Percentiles rank a stretch among this genome's conserved stretches.
Evolutionary conservation across 2,888 invertebrate species (phyloP).

Genomic region (Raillietiella orientalis): DNA sequence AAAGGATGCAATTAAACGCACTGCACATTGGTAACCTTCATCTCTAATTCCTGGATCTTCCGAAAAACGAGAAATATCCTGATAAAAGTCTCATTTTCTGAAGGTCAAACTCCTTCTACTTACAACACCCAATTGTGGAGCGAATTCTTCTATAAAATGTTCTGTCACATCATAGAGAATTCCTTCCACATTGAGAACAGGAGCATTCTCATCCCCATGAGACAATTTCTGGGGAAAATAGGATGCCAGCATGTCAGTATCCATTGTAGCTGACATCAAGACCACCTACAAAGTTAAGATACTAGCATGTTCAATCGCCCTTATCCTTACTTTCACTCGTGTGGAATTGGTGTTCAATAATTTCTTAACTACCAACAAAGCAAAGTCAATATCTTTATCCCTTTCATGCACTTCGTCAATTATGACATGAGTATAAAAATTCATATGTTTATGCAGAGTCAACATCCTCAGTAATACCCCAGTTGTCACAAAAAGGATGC

Average conservation of each 20-base stretch:
- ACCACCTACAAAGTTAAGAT: constrained; percentile 19
- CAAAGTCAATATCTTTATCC: constrained; percentile 66
- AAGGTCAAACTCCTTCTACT: constrained; percentile 3
- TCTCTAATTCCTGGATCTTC: constrained; percentile 19
- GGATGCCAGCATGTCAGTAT: constrained; percentile 29
- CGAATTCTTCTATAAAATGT: constrained; percentile 12
- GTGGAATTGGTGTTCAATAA: constrained; percentile 30
- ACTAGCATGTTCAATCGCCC: constrained; percentile 1
- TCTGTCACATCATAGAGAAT: constrained; percentile 11
- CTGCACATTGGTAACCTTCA: constrained; percentile 24
- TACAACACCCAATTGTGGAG: not conserved
- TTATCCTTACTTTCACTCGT: constrained; percentile 20
- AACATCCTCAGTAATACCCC: constrained; percentile 53
- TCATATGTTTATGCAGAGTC: constrained; percentile 30
- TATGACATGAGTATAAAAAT: constrained; percentile 53
- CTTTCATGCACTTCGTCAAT: constrained; percentile 83
- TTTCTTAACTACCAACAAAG: constrained; percentile 44
- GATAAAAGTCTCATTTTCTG: not conserved
- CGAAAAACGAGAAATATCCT: constrained; percentile 1
- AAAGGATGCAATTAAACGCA: constrained; percentile 26
- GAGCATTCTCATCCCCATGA: constrained; percentile 11
- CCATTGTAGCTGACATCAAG: constrained; percentile 80
- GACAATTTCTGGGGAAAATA: constrained; percentile 23
- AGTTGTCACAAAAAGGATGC: constrained; percentile 57
- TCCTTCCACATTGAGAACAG: constrained; percentile 11